Base-by-base conservation (phyloP, 2,797 vertebrate genomes). In the Acanthiza pusilla region DNA sequence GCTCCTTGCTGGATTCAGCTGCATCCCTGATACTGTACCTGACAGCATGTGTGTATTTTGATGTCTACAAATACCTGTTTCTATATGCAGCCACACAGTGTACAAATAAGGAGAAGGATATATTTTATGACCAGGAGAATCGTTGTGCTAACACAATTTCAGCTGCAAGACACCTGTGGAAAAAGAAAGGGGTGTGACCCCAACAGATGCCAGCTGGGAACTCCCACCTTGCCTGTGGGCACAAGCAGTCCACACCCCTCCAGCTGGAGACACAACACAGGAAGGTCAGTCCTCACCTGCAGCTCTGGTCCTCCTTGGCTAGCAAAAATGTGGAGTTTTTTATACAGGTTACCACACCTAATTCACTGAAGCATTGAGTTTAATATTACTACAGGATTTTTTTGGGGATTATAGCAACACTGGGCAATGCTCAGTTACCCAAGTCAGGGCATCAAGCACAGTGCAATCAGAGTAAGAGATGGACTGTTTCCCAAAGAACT, bases 371-470 rank as follows among this genome's bases (percentile, higher is more conserved):
- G 10, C 50, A 70, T 78, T 65, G 68, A 26, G 16, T 55, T 81
- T 85, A 23, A 6, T 21, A 13, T 13, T 45, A 18, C 23, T 5
- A 3, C 14, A 67, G 23, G 1, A 0, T 3, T 13, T 34, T 32
- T 58, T 71, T 65, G 38, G 13, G 13, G 14, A 13, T 43, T 60
- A 14, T 0, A 92, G 67, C 51, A 51, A 60, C 67, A 55, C 43
- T 55, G 43, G 75, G 50, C 40, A 51, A 62, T 21, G 36, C 27
- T 78, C 47, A 26, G 47, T 66, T 29, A 11, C 20, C 48, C 18
- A 36, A 48, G 0, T 10, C 22, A 73, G 55, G 63, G 26, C 63
- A 73, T 11, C 36, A 74, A 38, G 47, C 43, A 58, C 9, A 16
- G 32, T 43, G 57, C 67, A 57, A 16, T 32, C 38, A 2, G 10